Evolutionary conservation across 64 coral and sea anemone species (phyloP).

Genomic region (Platygyra sinensis): DNA sequence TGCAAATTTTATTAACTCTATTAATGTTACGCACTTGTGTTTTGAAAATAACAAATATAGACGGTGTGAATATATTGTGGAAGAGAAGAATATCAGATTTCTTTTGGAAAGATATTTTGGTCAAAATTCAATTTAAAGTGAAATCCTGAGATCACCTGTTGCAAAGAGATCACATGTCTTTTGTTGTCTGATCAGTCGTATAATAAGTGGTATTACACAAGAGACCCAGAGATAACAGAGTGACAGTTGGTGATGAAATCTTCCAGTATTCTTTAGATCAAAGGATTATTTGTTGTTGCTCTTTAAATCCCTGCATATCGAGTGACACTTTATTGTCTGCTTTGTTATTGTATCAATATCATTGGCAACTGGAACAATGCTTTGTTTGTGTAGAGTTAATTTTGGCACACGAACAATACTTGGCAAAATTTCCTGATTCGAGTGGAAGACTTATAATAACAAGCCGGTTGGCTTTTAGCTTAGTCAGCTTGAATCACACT

Average conservation of each 20-base stretch:
- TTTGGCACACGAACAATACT: conserved; percentile 42
- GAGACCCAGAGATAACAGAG: conserved; percentile 18
- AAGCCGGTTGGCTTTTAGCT: not conserved
- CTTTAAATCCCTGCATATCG: not conserved
- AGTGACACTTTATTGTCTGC: conserved; percentile 5
- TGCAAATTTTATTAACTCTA: not conserved
- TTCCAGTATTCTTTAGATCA: conserved; percentile 11
- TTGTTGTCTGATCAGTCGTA: conserved; percentile 23
- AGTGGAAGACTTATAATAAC: not conserved
- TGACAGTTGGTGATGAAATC: not conserved
- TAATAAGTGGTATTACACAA: conserved; percentile 18
- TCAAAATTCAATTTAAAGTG: not conserved
- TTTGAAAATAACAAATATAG: not conserved
- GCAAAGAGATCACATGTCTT: conserved; percentile 12
- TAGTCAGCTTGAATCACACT: conserved; percentile 10
- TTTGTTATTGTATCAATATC: not conserved
- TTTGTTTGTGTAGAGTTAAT: not conserved
- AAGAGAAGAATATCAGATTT: not conserved
- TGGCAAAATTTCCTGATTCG: not conserved
- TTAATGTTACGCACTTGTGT: too few species aligned
- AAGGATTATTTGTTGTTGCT: conserved; percentile 6
- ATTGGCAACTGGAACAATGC: conserved; percentile 13
- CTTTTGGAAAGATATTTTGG: not conserved
- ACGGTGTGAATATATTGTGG: not conserved
- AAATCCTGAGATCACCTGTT: not conserved